phyloP scores from a whole-genome alignment of 1,140 invertebrate genomes.

The Drosophila bocqueti region DNA sequence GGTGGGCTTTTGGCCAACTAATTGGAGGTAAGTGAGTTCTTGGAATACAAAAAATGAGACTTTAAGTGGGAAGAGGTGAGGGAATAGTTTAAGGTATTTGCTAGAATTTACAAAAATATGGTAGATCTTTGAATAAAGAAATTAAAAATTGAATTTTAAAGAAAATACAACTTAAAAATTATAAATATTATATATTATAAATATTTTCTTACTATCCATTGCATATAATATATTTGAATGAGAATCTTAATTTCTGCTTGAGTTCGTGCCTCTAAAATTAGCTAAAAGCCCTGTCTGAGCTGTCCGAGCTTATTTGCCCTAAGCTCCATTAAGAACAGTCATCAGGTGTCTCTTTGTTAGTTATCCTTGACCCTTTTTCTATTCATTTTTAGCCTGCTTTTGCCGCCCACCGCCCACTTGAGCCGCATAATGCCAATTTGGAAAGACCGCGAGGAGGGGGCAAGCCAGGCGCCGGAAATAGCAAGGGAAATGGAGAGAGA shows the following conservation, averaged over 20 bases:
- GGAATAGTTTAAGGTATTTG: background rate
- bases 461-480: background rate
- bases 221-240: too few species aligned
- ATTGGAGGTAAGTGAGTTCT: constrained; percentile 6
- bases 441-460: background rate
- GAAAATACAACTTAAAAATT: too few species aligned
- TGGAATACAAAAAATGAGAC: background rate
- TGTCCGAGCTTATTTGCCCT: constrained; percentile 14
- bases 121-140: background rate
- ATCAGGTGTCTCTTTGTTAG: constrained; percentile 44
- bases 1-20: background rate
- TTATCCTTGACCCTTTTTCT: constrained; percentile 29
- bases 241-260: background rate
- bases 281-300: constrained; percentile 5
- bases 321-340: constrained; percentile 30
- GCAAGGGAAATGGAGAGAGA: background rate
- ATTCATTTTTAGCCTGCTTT: background rate
- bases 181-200: too few species aligned
- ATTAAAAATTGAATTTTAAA: too few species aligned
- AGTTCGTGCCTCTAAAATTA: constrained; percentile 4
- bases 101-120: too few species aligned
- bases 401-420: constrained; percentile 13
- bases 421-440: constrained; percentile 38
- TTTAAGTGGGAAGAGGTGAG: background rate
- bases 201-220: too few species aligned